Base-by-base conservation (phyloP, 2,113 vertebrate species). In the Microtus richardsoni region DNA sequence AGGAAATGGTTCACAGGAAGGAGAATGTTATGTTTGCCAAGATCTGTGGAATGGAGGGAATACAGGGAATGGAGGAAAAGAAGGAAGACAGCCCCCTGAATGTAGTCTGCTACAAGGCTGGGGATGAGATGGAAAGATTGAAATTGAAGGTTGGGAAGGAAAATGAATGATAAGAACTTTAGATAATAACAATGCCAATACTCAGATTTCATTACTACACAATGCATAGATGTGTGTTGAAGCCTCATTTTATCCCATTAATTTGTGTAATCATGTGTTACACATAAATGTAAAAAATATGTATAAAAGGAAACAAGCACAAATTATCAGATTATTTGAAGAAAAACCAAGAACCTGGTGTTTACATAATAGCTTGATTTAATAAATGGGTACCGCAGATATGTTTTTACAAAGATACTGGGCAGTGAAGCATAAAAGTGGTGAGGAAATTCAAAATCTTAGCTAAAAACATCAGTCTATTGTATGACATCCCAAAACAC, bases 341-440 rank as follows among this genome's bases (percentile, higher is more conserved):
- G 41, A 91, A 58, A 33, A 88, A 68, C 13, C 2, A 62, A 66
- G 60, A 94, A 77, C 30, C 9, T 71, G 3, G 4, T 82, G 3
- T 89, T 80, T 88, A 33, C 66, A 5, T 88, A 88, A 91, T 85
- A 77, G 33, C 19, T 89, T 95, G 26, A 78, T 52, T 91, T 86
- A 71, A 74, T 94, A 66, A 74, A n/a, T 33, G 36, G 36, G 79
- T 41, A 94, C 28, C 70, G 85, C 44, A 39, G 36, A 78, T 70
- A 2, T 85, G 19, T 21, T 89, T 36, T 36, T 90, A 64, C 12
- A 88, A 87, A 91, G 93, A 80, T 93, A 13, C 22, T 73, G 1
- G 5, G 14, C 3, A 52, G 8, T 84, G 3, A 95, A 88, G 64
- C 16, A 68, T 87, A 62, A 88, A 95, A 74, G 12, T 78, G 91